These are phyloP conservation scores for Zaprionus nigranus DNA, from an alignment of 1,140 invertebrate genomes.

Conservation along the genomic window DNA sequence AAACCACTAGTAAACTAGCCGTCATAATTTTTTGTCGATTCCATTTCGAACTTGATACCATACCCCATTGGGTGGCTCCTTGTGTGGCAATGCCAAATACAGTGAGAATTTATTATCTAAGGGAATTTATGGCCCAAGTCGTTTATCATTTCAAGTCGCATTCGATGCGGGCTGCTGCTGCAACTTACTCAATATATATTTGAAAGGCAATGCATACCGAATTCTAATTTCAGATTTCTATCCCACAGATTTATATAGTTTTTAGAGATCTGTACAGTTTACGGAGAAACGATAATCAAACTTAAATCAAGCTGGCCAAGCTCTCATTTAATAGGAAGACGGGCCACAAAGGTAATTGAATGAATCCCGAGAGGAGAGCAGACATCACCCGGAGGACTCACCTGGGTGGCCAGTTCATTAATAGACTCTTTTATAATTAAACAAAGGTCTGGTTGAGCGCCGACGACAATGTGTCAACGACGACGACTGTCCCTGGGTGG, in stretches of 20 bases:
- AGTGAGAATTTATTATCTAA: constrained; percentile 27
- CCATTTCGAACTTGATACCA: neutral
- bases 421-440: constrained; percentile 69
- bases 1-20: neutral
- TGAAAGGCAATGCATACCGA: constrained; percentile 5
- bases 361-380: neutral
- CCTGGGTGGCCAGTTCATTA: constrained; percentile 49
- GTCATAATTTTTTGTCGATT: neutral
- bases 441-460: constrained; percentile 51
- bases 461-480: constrained; percentile 65
- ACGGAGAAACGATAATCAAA: neutral
- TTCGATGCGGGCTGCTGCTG: constrained; percentile 6
- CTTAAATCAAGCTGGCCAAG: constrained; percentile 2
- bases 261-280: neutral
- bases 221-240: constrained; percentile 10
- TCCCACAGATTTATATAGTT: neutral
- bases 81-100: constrained; percentile 19
- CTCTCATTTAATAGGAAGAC: neutral
- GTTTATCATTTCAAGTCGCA: constrained; percentile 33
- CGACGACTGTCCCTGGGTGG: constrained; percentile 18
- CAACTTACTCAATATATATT: constrained; percentile 3
- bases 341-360: constrained; percentile 29
- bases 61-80: neutral
- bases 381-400: constrained; percentile 16
- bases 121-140: constrained; percentile 20